These are phyloP conservation scores for Plotosus lineatus DNA, from an alignment of 2,113 vertebrate species.

Conservation along the genomic window DNA sequence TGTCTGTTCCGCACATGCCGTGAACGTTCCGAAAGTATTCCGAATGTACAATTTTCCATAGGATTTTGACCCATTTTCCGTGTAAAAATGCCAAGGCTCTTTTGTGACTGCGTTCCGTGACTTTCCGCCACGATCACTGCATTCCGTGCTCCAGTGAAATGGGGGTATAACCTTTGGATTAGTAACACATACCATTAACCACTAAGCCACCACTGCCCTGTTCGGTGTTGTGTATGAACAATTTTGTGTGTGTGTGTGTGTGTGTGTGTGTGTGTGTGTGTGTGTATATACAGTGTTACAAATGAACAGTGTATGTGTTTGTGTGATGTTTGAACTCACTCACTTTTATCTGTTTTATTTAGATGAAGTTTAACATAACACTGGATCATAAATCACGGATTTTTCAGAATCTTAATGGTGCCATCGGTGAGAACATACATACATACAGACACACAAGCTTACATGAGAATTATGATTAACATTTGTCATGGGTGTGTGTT, in stretches of 20 bases:
- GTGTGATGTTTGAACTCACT: background rate
- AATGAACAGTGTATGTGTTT: background rate
- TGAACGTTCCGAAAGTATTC: too few species aligned
- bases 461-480: too few species aligned
- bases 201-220: too few species aligned
- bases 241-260: background rate
- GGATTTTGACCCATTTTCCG: too few species aligned
- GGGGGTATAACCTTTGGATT: too few species aligned
- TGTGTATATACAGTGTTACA: background rate
- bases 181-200: too few species aligned
- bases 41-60: too few species aligned
- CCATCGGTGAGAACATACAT: slow-evolving; percentile 69
- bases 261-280: background rate
- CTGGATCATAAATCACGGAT: slow-evolving; percentile 78
- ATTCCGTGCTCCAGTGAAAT: too few species aligned
- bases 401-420: slow-evolving; percentile 82
- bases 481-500: background rate
- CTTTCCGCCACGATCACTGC: too few species aligned
- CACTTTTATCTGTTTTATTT: slow-evolving; percentile 4
- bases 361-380: slow-evolving; percentile 74
- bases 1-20: too few species aligned
- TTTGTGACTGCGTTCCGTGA: too few species aligned
- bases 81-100: too few species aligned
- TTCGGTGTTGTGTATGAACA: background rate
- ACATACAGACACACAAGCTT: slow-evolving; percentile 5